Evolutionary conservation across 35 echinoderm and acorn worm species (phyloP).

Genomic region (Acanthaster planci): DNA sequence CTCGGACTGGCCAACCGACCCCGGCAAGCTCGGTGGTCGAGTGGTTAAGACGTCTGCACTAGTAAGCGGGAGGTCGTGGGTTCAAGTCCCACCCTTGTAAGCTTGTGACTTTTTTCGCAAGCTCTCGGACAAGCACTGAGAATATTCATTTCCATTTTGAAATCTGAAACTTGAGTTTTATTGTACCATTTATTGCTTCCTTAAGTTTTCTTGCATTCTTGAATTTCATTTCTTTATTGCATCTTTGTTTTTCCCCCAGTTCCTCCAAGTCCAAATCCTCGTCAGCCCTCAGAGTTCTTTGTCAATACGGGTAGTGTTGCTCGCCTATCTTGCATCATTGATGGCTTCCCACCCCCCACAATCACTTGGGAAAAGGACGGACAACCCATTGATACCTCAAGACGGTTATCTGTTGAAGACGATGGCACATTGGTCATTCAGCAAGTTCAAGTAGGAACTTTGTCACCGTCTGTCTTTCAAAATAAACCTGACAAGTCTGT

Average conservation of each 20-base stretch:
- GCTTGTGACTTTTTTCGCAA: too few relatives aligned
- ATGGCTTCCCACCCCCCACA: constrained; percentile 62
- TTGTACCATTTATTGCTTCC: background rate
- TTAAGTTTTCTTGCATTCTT: background rate
- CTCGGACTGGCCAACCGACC: too few relatives aligned
- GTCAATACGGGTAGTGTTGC: constrained; percentile 30
- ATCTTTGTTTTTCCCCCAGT: constrained; percentile 33
- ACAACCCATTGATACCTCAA: constrained; percentile 10
- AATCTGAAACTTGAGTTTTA: too few relatives aligned
- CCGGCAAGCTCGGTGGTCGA: too few relatives aligned
- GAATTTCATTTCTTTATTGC: background rate
- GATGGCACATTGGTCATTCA: constrained; percentile 69
- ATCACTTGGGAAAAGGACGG: constrained; percentile 86
- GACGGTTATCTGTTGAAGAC: constrained; percentile 36
- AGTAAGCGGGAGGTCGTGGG: too few relatives aligned
- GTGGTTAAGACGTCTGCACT: too few relatives aligned
- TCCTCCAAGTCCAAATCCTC: constrained; percentile 43
- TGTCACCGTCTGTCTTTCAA: too few relatives aligned
- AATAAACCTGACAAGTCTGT: too few relatives aligned
- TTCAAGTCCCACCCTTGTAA: too few relatives aligned
- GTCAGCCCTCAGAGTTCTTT: constrained; percentile 3
- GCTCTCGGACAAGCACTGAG: too few relatives aligned
- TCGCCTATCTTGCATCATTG: constrained; percentile 57
- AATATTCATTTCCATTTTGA: too few relatives aligned
- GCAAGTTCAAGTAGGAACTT: constrained; percentile 63